A percentile compares a stretch with the other conserved stretches of the same genome.
These are phyloP conservation scores for Phorcus lineatus DNA, from an alignment of 2,888 invertebrate genomes.

Conservation along the genomic window DNA sequence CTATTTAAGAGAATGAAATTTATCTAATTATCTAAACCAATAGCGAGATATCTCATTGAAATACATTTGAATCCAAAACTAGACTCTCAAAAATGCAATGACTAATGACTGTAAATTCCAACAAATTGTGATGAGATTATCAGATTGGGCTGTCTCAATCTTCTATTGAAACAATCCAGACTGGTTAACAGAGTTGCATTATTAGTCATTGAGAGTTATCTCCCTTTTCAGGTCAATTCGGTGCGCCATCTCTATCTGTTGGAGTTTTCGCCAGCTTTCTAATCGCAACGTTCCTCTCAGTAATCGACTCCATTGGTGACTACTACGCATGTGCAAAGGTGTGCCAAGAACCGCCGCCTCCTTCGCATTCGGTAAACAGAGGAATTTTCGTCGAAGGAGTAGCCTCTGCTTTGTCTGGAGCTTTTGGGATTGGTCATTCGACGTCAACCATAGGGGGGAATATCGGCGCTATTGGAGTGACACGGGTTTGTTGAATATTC, in stretches of 20 bases:
- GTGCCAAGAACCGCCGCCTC: slow-evolving; percentile 85
- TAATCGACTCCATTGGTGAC: slow-evolving; percentile 81
- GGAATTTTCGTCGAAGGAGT: slow-evolving; percentile 83
- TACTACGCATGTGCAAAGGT: slow-evolving; percentile 87
- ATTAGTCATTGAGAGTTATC: too few relatives aligned
- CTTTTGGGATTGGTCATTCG: slow-evolving; percentile 89
- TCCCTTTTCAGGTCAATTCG: slow-evolving; percentile 53
- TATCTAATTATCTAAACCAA: too few relatives aligned
- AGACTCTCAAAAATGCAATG: too few relatives aligned
- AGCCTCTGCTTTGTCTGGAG: slow-evolving; percentile 86
- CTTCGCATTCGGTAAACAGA: slow-evolving; percentile 88
- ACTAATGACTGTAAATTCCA: too few relatives aligned
- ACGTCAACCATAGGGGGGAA: slow-evolving; percentile 92
- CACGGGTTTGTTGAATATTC: slow-evolving; percentile 69
- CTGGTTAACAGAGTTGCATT: too few relatives aligned
- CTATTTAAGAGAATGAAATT: too few relatives aligned
- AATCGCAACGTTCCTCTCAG: slow-evolving; percentile 52
- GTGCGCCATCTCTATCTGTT: slow-evolving; percentile 43
- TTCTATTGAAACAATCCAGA: too few relatives aligned
- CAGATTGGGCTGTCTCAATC: too few relatives aligned
- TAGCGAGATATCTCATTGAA: too few relatives aligned
- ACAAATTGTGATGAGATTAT: too few relatives aligned
- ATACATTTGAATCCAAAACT: too few relatives aligned
- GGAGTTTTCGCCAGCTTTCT: slow-evolving; percentile 53
- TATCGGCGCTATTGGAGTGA: slow-evolving; percentile 90